Base-by-base conservation (phyloP, 1,140 invertebrate genomes). In the Dryas iulia region DNA sequence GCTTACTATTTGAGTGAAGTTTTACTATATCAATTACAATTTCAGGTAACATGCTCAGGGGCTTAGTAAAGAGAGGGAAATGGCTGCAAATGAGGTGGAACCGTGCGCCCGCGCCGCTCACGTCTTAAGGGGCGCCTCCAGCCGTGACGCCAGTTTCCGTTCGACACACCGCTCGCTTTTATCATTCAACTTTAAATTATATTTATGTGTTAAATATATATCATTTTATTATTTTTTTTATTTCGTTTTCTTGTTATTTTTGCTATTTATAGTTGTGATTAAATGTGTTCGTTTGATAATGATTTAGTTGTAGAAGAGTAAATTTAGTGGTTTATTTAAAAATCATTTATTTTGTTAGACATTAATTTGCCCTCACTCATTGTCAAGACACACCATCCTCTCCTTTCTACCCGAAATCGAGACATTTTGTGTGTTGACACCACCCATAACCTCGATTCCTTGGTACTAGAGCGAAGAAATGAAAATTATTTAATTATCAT, bases 111-210 rank as follows among this genome's bases (percentile, higher is more conserved):
- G 66, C 72, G 69, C 69, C 76, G 73, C 65, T 68, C 66, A 73
- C 76, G 76, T 81, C 68, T 77, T 74, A 61, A 82, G 83, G 88
- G 88, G 85, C 85, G 86, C 81, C 81, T 78, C 72, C 72, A 84
- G 80, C 82, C 88, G 86, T 87, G 88, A 90, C 85, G 83, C 74
- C 73, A 52, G 80, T 71, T 87, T 90, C 83, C 84, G 84, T 68
- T 71, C 63, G 76, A 87, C 81, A 87, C 77, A 87, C 80, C 35
- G 75, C 21, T 59, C 39, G 14, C 39, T 47, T 47, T 47, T 47
- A 47, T 47, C 39, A 56, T 23, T 7, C 30, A 56, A 56, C 53
- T 54, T 54, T 54, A 14, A 54, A n/a, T 54, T 54, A 54, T 47
- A 47, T 47, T 47, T 47, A 10, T 47, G 14, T 21, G 10, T 18